Conservation (phyloP, 2,888 invertebrate genomes). For the Tinea semifulvella region DNA sequence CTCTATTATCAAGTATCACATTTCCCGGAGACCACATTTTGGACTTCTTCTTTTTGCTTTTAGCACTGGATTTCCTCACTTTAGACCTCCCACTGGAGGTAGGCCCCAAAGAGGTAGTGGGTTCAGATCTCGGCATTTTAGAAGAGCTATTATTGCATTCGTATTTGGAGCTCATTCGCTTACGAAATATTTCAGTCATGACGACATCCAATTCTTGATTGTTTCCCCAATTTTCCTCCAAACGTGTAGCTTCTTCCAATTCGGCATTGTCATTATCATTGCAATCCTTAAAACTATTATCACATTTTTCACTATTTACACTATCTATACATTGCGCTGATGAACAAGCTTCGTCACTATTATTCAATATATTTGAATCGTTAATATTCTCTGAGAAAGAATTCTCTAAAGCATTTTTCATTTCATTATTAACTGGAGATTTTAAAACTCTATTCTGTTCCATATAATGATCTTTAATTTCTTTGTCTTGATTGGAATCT, state of each 20-base stretch:
- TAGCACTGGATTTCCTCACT: conserved; percentile 19
- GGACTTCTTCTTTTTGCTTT: conserved; percentile 43
- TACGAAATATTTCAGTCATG: neutral
- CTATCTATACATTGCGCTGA: conserved; percentile 28
- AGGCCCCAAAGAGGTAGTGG: neutral
- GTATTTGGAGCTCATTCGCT: conserved; percentile 2
- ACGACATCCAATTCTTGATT: conserved; percentile 22
- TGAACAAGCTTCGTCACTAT: conserved; percentile 41
- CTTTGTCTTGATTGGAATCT: conserved; percentile 59
- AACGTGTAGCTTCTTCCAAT: neutral
- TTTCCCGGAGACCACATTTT: conserved; percentile 54
- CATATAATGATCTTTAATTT: conserved; percentile 40
- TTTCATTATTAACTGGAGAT: conserved; percentile 33
- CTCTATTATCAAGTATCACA: conserved; percentile 48
- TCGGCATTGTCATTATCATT: conserved; percentile 23
- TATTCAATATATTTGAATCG: conserved; percentile 23
- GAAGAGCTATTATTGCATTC: conserved; percentile 17
- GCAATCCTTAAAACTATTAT: conserved; percentile 17
- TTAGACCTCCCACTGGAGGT: neutral
- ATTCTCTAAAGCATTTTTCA: conserved; percentile 36
- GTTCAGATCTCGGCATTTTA: neutral
- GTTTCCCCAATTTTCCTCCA: conserved; percentile 28
- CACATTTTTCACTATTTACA: conserved; percentile 22
- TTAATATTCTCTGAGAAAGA: conserved; percentile 36
- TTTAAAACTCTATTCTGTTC: conserved; percentile 54